Evolutionary conservation across 2,113 vertebrate species (phyloP), one percentile per base, ranked within the genome.

Genomic region (Caloenas nicobarica): DNA sequence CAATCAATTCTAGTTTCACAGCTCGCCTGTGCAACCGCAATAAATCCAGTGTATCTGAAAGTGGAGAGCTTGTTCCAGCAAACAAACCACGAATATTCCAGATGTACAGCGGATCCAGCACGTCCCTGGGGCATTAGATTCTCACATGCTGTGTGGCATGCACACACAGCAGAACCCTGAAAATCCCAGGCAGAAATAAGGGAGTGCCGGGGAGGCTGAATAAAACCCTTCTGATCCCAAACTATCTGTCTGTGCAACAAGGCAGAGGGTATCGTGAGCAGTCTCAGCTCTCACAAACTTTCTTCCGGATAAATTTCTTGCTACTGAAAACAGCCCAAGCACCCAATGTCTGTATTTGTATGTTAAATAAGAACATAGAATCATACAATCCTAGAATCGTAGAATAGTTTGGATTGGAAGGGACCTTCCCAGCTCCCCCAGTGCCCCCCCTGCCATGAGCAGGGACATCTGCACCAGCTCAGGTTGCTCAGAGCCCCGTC

Each of bases 111-210:
- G 42, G 46, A 36, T 34, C 23, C 70, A 42, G n/a, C 3, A 16
- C 16, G 33, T 9, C 24, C 56, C 65, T 38, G 16, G 19, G 9
- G 46, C 3, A 16, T 48, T 34, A 42, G 29, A 34, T n/a, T n/a
- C 54, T 8, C 33, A 38, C 51, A 6, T 0, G 1, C 42, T 42
- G 42, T 42, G 42, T 42, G 11, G 13, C 42, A 2, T 2, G 7
- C 13, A 66, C 29, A 57, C 19, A 9, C 19, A 48, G 15, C 24
- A 36, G 16, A 5, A 53, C 9, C 13, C 53, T 17, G 29, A 62
- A 85, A 74, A 50, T 34, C 36, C 26, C 71, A 62, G 44, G 36
- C 26, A 88, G 28, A 6, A 61, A 48, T 23, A 66, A 24, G 36
- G 21, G 7, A n/a, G 14, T 11, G 6, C 29, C 53, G 58, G 23